Percentiles rank a stretch among this genome's conserved stretches.
phyloP scores from a whole-genome alignment of 2,797 vertebrate species.

The Squalus acanthias region DNA sequence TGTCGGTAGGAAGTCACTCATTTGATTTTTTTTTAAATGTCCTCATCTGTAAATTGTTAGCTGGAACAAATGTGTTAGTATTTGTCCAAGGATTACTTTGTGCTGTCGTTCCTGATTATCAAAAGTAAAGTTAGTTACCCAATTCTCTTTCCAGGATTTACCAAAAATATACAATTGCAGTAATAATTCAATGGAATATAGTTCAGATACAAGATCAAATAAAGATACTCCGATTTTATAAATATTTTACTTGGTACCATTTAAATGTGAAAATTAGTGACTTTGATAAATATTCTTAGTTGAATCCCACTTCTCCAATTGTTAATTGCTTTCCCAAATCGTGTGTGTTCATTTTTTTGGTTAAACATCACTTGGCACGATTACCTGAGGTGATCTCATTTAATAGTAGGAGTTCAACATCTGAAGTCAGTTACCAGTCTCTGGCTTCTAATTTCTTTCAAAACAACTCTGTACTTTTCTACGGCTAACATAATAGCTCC shows the following conservation, averaged over 20 bases:
- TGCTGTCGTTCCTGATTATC: neutral
- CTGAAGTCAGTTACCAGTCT: constrained; percentile 55
- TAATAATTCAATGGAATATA: neutral
- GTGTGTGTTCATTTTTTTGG: neutral
- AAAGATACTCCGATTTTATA: neutral
- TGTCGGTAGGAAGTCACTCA: too few relatives aligned
- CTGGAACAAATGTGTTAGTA: neutral
- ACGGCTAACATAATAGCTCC: neutral
- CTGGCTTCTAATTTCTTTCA: constrained; percentile 51
- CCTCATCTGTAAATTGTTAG: neutral
- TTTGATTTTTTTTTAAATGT: neutral
- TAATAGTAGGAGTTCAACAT: constrained; percentile 53
- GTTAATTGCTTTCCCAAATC: neutral
- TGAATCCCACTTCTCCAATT: neutral
- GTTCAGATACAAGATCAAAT: neutral
- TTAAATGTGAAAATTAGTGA: neutral
- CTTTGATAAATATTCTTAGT: neutral
- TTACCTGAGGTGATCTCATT: constrained; percentile 51
- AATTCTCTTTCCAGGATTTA: neutral
- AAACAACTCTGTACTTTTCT: constrained; percentile 47
- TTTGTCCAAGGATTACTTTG: neutral
- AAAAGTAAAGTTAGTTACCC: neutral
- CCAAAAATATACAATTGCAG: neutral
- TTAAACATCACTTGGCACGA: constrained; percentile 41
- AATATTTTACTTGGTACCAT: neutral